Base-by-base conservation (phyloP, 2,113 vertebrate species). In the Gambusia holbrooki region DNA sequence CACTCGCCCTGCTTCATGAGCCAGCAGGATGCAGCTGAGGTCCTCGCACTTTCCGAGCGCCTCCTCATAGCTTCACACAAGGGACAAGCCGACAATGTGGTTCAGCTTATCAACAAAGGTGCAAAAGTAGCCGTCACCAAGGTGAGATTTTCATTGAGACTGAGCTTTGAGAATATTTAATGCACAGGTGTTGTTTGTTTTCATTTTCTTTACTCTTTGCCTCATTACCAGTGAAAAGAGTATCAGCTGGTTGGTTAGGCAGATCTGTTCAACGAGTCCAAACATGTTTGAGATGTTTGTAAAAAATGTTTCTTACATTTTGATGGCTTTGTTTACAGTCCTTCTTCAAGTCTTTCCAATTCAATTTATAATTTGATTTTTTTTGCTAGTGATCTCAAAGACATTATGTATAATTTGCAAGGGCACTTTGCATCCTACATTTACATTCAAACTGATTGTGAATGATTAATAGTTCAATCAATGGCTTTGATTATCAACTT, bases 61-160 rank as follows among this genome's bases (percentile, higher is more conserved):
- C 97, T 99, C 92, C 96, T 99, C 67, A 83, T 98, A 96, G 97
- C 98, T 15, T 95, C 97, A 2, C 96, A 98, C 95, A 99, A 98
- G 95, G 98, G 98, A 91, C 97, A 98, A 90, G 94, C 95, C 7
- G 97, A 98, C 92, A 96, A 97, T 96, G 98, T 99, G 94, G 97
- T 99, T 91, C 97, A 98, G 95, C 97, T 99, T 90, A 99, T 98
- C 95, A 99, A 99, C 95, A 97, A 95, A 94, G 98, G 98, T 3
- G 98, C 97, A 90, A 97, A 97, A 93, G 97, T 98, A 93, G 97
- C 97, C 0, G 96, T 98, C 92, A 98, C 97, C 94, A 99, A 97
- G 97, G 97, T 99, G 95, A 97, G 95, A 73, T 74, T 15, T 0
- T 62, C n/a, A 48, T 1, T 25, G 6, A 58, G 51, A 10, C 2